Percentiles rank a stretch among this genome's conserved stretches.
Evolutionary conservation across 2,113 vertebrate species (phyloP).

Genomic region (Mustelus asterias): DNA sequence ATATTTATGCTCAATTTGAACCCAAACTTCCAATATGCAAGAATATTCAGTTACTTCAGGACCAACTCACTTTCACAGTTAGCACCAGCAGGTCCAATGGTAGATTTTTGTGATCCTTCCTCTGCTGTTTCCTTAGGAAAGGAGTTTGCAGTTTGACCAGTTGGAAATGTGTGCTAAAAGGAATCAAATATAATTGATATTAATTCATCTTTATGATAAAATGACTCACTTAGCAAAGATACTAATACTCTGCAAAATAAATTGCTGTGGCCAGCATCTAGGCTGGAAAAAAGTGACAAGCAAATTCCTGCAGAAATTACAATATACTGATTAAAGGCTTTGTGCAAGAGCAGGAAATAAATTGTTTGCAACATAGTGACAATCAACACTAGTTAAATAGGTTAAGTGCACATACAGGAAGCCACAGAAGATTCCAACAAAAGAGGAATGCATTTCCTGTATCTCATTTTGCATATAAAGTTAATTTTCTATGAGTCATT

Average conservation of each 20-base stretch:
- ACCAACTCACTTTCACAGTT: conserved; percentile 21
- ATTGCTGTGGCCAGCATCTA: background rate
- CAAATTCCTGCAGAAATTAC: background rate
- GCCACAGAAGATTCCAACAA: background rate
- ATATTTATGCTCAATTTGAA: background rate
- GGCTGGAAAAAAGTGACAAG: background rate
- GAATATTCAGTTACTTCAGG: background rate
- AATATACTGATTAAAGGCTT: background rate
- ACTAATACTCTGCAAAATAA: too few relatives aligned
- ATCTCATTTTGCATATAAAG: background rate
- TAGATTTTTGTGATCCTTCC: background rate
- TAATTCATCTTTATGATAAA: background rate
- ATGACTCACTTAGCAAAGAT: background rate
- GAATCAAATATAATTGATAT: background rate
- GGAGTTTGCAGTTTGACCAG: conserved; percentile 8
- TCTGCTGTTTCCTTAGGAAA: background rate
- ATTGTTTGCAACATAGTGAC: background rate
- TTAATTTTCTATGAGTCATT: background rate
- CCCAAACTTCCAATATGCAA: background rate
- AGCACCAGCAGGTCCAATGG: background rate
- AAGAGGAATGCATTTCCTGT: background rate
- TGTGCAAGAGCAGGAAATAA: background rate
- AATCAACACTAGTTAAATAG: background rate
- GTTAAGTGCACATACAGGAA: background rate
- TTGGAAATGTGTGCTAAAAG: background rate